Conservation (phyloP, 2,113 vertebrate species). For the Strix aluco region DNA sequence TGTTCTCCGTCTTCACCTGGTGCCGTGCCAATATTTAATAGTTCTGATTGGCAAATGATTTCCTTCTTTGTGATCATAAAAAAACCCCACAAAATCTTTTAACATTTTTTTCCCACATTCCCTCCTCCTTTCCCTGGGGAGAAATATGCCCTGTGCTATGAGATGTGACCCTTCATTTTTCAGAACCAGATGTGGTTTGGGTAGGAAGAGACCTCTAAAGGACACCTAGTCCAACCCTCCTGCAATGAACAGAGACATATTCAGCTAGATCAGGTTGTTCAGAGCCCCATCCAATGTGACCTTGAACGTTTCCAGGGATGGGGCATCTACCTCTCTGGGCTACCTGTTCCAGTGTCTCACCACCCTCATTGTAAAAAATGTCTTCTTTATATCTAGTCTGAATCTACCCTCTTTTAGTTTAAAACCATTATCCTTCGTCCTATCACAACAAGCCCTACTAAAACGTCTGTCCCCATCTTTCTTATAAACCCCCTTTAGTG, state of each 20-base stretch:
- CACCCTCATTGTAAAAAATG: not conserved
- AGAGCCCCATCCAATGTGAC: not conserved
- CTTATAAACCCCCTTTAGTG: not conserved
- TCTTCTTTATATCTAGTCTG: not conserved
- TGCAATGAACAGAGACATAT: not conserved
- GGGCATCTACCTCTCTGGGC: not conserved
- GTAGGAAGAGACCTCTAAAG: not conserved
- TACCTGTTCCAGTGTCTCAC: not conserved
- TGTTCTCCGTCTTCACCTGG: conserved; percentile 12
- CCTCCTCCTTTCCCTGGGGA: not conserved
- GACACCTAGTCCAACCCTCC: not conserved
- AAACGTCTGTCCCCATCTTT: not conserved
- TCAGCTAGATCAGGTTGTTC: not conserved
- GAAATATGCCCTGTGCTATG: not conserved
- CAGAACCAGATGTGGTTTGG: not conserved
- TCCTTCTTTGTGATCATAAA: not conserved
- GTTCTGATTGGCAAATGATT: conserved; percentile 26
- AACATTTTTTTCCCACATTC: not conserved
- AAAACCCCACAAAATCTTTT: not conserved
- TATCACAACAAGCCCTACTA: not conserved
- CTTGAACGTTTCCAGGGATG: not conserved
- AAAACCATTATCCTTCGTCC: not conserved
- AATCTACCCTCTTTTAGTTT: not conserved
- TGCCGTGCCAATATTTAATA: conserved; percentile 55
- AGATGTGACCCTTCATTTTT: not conserved